These are phyloP conservation scores for Microchirus variegatus DNA, from an alignment of 2,797 vertebrate genomes.

Conservation along the genomic window DNA sequence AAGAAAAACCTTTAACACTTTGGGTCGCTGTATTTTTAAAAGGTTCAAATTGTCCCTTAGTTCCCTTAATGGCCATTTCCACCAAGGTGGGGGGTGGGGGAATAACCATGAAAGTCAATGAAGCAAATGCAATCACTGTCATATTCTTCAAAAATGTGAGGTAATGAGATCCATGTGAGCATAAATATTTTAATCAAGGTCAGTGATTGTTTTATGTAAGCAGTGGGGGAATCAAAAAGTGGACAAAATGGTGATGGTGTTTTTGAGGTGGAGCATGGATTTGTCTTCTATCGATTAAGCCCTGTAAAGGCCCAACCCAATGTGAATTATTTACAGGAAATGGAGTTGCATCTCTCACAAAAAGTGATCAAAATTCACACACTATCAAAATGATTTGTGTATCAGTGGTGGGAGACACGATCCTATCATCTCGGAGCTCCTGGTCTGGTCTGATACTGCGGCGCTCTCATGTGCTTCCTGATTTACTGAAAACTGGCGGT, in stretches of 20 bases:
- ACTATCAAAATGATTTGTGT: not conserved
- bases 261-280: constrained; percentile 42
- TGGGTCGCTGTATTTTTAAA: not conserved
- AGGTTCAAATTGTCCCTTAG: constrained; percentile 20
- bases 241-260: constrained; percentile 57
- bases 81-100: constrained; percentile 40
- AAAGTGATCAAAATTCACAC: constrained; percentile 36
- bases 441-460: constrained; percentile 30
- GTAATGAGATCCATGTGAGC: constrained; percentile 53
- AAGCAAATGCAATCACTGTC: constrained; percentile 54
- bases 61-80: constrained; percentile 48
- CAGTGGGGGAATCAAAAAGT: constrained; percentile 53
- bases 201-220: constrained; percentile 62
- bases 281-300: constrained; percentile 58
- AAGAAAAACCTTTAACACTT: constrained; percentile 2
- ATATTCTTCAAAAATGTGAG: constrained; percentile 58
- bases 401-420: no score
- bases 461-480: constrained; percentile 59
- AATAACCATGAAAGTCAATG: constrained; percentile 71
- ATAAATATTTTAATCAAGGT: constrained; percentile 73
- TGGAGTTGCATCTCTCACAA: no score
- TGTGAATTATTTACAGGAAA: constrained; percentile 50
- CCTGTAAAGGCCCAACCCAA: constrained; percentile 40
- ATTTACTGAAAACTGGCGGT: constrained; percentile 58
- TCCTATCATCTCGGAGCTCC: no score